Conservation (phyloP, 1,140 invertebrate genomes). For the Panagrolaimus sp. region DNA sequence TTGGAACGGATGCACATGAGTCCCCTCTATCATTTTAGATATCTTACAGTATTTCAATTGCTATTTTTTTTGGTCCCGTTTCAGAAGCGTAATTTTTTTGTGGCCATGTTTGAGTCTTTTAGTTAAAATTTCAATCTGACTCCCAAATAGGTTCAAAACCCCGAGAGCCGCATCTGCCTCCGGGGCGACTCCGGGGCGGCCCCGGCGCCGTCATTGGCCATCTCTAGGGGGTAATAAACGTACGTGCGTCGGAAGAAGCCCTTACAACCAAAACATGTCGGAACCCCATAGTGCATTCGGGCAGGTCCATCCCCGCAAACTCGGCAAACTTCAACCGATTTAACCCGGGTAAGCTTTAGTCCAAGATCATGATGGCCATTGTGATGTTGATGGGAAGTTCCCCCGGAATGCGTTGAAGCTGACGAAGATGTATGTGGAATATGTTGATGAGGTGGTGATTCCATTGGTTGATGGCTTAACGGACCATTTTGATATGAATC, state of each 20-base stretch:
- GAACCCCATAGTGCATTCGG: constrained; percentile 56
- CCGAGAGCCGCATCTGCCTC: no score
- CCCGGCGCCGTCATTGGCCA: no score
- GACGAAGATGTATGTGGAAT: not conserved
- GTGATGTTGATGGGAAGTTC: not conserved
- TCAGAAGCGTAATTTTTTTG: no score
- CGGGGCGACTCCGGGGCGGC: no score
- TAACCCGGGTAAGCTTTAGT: constrained; percentile 23
- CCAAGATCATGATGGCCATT: not conserved
- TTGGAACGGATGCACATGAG: no score
- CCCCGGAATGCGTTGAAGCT: not conserved
- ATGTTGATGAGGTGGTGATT: not conserved
- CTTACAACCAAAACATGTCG: constrained; percentile 47
- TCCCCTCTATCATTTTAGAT: no score
- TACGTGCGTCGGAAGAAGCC: constrained; percentile 42
- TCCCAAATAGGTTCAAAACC: not conserved
- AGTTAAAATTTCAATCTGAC: constrained; percentile 5
- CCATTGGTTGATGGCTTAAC: not conserved
- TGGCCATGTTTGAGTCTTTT: constrained; percentile 39
- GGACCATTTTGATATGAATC: not conserved
- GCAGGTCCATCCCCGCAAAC: constrained; percentile 58
- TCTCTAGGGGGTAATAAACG: constrained; percentile 16
- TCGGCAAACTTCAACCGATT: constrained; percentile 50
- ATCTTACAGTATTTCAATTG: no score
- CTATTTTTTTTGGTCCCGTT: no score